Base-by-base conservation (phyloP, 2,797 vertebrate species). In the Amblyraja radiata region DNA sequence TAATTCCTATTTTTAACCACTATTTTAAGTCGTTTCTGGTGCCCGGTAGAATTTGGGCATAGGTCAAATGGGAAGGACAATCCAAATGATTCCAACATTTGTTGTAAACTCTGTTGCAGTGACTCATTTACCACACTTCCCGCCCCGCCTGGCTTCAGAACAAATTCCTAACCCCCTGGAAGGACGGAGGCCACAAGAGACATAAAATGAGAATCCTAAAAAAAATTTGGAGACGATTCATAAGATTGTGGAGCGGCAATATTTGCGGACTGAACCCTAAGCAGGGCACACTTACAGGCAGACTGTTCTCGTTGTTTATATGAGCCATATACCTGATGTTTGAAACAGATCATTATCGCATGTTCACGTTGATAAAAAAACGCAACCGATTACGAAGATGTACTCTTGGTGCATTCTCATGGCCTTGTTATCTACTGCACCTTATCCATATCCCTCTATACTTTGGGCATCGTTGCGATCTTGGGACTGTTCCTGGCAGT, bases 311-410 rank as follows among this genome's bases (percentile, higher is more conserved):
- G 54, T n/a, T 84, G 54, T 58, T 84, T 23, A 25, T 61, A 61
- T 84, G 81, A 54, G 61, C n/a, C 25, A 84, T 84, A 54, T 54
- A 84, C 8, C 9, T 84, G 23, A 61, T n/a, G 25, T 84, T 84
- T 61, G 54, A 84, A n/a, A 10, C 5, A 5, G 80, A 46, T 8
- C 21, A 83, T 83, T 83, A 54, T 25, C 46, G 46, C 46, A 46
- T 46, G 6, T 58, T 46, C 39, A 11, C 0, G 46, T 7, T 23
- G 21, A 1, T 25, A 8, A 1, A 0, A 23, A 58, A 21, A 32
- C 25, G 0, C 6, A 16, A 14, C 0, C 16, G 9, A 16, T 8
- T 0, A 6, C 4, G 9, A 32, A n/a, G 5, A 0, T 74, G 2
- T 4, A 4, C 2, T 46, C 46, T 46, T 46, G 39, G 1, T 46